Conservation (phyloP, 2,888 invertebrate genomes). For the Opisthograptis luteolata region DNA sequence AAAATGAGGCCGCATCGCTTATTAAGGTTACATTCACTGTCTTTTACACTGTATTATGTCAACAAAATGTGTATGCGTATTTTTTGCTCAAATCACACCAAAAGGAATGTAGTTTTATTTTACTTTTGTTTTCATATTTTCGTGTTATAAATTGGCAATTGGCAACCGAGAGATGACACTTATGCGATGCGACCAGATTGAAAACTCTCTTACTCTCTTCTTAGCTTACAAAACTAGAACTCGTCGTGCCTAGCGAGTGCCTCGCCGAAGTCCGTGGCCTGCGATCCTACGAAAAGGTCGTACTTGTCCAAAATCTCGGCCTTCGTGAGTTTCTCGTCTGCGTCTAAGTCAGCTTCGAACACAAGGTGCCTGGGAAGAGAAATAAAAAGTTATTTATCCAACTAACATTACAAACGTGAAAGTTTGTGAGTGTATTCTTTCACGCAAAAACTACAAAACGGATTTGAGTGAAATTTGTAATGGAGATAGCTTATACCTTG, state of each 20-base stretch:
- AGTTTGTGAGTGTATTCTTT: no score
- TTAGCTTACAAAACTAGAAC: conserved; percentile 84
- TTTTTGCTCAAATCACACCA: no score
- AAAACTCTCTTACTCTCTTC: neutral
- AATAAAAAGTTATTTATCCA: neutral
- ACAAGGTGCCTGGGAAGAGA: conserved; percentile 89
- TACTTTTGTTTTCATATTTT: no score
- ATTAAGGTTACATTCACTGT: neutral
- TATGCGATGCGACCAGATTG: neutral
- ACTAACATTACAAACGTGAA: no score
- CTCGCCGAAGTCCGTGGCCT: conserved; percentile 99
- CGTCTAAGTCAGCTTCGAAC: conserved; percentile 96
- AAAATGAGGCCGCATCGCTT: neutral
- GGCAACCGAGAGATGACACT: no score
- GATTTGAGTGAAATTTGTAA: no score
- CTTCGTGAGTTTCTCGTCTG: conserved; percentile 94
- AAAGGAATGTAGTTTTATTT: no score
- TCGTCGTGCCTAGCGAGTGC: conserved; percentile 97
- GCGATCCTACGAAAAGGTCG: conserved; percentile 98
- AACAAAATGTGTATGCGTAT: no score
- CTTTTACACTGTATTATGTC: no score
- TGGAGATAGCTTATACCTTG: no score
- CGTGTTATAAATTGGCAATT: no score
- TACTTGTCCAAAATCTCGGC: conserved; percentile 97
- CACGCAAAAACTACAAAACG: no score